Conservation (phyloP, 2,113 vertebrate genomes). For the Manacus vitellinus region DNA sequence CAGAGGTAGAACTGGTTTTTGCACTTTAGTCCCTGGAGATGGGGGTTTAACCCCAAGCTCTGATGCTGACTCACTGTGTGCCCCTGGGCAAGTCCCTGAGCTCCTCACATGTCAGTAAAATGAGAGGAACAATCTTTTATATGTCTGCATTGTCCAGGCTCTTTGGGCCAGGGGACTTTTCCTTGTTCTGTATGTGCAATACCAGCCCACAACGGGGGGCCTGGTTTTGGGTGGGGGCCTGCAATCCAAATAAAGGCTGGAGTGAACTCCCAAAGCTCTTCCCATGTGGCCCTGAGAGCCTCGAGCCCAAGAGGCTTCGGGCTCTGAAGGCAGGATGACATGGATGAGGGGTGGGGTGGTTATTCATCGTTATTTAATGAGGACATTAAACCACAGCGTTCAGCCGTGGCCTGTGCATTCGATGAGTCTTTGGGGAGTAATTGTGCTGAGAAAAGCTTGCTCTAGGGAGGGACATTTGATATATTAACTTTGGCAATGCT, state of each 20-base stretch:
- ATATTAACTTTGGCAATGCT: constrained; percentile 55
- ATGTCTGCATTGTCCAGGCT: background rate
- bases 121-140: background rate
- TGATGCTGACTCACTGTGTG: background rate
- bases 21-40: background rate
- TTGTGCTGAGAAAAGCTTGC: constrained; percentile 8
- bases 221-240: background rate
- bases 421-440: constrained; percentile 37
- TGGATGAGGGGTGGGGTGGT: background rate
- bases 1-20: background rate
- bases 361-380: constrained; percentile 22
- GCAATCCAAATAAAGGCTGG: background rate
- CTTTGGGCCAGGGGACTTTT: background rate
- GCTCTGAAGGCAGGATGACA: background rate
- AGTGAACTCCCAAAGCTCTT: background rate
- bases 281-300: background rate
- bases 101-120: background rate
- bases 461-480: constrained; percentile 20
- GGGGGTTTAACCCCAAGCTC: background rate
- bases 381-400: background rate
- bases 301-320: background rate
- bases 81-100: background rate
- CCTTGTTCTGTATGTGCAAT: background rate
- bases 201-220: background rate
- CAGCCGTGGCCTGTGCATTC: background rate